Percentiles rank a stretch among this genome's conserved stretches.
These are phyloP conservation scores for Amblyraja radiata DNA, from an alignment of 2,797 vertebrate species.

Conservation along the genomic window DNA sequence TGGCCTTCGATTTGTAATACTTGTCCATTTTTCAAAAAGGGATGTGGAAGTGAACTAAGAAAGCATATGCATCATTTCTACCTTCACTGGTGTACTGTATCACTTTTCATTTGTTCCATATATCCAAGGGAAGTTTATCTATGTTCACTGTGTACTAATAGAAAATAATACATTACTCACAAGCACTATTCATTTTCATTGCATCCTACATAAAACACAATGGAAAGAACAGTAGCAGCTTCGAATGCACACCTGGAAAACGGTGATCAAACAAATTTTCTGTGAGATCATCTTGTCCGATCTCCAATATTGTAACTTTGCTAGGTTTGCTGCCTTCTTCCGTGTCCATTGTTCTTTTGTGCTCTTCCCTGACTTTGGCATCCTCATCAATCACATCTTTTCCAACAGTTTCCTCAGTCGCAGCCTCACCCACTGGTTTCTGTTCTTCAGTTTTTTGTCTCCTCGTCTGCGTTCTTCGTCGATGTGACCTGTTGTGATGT, in stretches of 20 bases:
- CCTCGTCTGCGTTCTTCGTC: conserved; percentile 77
- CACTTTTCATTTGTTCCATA: too few relatives aligned
- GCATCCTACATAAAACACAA: neutral
- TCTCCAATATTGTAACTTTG: conserved; percentile 13
- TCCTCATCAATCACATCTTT: conserved; percentile 14
- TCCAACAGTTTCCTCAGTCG: neutral
- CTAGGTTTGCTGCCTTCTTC: conserved; percentile 25
- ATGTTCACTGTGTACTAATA: neutral
- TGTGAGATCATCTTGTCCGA: neutral
- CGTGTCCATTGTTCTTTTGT: conserved; percentile 31
- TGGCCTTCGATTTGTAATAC: neutral
- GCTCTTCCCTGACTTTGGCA: conserved; percentile 10
- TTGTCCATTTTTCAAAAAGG: neutral
- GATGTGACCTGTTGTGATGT: conserved; percentile 66
- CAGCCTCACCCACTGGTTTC: neutral
- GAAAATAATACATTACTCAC: neutral
- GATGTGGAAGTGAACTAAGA: neutral
- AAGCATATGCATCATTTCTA: neutral
- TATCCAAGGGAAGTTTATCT: too few relatives aligned
- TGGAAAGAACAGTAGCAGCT: neutral
- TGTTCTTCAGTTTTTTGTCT: conserved; percentile 69
- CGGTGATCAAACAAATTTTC: neutral
- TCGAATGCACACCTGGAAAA: conserved; percentile 9
- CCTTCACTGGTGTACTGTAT: neutral
- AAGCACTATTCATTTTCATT: neutral